A percentile compares a stretch with the other conserved stretches of the same genome.
Conservation (phyloP, 2,113 vertebrate genomes). For the Anhinga anhinga region DNA sequence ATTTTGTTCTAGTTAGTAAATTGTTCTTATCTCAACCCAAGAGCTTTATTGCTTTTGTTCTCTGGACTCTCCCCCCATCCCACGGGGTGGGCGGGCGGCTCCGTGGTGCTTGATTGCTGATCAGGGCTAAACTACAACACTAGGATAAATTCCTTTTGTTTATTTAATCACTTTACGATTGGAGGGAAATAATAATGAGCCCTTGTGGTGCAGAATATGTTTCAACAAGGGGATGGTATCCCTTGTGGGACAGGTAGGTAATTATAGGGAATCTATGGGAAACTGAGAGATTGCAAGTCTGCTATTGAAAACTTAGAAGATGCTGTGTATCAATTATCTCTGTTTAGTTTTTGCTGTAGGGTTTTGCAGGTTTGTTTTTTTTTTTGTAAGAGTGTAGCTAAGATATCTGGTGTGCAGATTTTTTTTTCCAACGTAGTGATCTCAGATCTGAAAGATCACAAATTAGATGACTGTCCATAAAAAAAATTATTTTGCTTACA, state of each 20-base stretch:
- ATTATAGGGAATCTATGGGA: background rate
- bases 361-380: background rate
- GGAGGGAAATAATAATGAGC: background rate
- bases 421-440: background rate
- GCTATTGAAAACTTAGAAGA: background rate
- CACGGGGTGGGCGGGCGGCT: no score
- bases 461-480: background rate
- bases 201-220: background rate
- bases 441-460: background rate
- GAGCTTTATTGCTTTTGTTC: no score
- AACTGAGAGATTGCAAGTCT: background rate
- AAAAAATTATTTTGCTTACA: fast-evolving
- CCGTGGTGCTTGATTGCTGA: no score
- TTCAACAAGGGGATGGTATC: background rate
- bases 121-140: no score
- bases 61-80: no score
- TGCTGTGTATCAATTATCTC: background rate
- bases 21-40: no score
- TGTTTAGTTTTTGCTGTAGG: background rate
- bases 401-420: background rate
- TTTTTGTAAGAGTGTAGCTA: background rate
- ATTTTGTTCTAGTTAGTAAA: no score
- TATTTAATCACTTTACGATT: background rate
- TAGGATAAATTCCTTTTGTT: background rate
- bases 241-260: background rate